Percentiles rank a stretch among this genome's conserved stretches.
Evolutionary conservation across 2,797 vertebrate genomes (phyloP).

Genomic region (Podarcis lilfordi): DNA sequence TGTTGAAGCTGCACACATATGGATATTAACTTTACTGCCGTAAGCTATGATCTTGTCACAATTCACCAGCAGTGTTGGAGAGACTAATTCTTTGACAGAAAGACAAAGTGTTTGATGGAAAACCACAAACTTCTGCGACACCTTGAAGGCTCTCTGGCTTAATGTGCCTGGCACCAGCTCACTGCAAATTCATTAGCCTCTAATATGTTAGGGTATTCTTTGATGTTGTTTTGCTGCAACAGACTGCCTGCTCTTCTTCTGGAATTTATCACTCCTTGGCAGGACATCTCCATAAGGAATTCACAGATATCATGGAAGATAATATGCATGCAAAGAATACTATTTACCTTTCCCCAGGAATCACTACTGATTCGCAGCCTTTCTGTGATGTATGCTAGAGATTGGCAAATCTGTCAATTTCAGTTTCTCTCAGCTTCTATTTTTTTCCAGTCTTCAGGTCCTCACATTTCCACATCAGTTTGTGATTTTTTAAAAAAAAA

Average conservation of each 20-base stretch:
- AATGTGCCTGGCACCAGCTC: not conserved
- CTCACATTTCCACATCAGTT: too few species aligned
- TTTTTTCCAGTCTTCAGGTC: too few species aligned
- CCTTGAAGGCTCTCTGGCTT: not conserved
- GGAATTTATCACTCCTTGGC: not conserved
- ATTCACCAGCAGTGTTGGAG: not conserved
- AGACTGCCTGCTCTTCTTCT: not conserved
- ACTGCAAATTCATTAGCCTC: not conserved
- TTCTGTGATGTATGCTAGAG: not conserved
- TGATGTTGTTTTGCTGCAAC: not conserved
- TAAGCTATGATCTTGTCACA: not conserved
- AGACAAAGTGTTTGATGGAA: not conserved
- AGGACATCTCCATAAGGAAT: not conserved
- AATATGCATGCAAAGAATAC: not conserved
- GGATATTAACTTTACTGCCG: slow-evolving; percentile 3
- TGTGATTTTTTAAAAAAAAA: too few species aligned
- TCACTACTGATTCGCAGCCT: not conserved
- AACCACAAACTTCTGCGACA: not conserved
- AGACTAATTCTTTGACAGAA: not conserved
- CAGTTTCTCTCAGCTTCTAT: too few species aligned
- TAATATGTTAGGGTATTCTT: not conserved
- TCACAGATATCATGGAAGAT: not conserved
- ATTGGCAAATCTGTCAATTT: not conserved
- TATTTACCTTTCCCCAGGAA: not conserved
- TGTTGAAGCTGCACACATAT: not conserved